Percentiles rank a stretch among this genome's conserved stretches.
phyloP scores from a whole-genome alignment of 30 jellyfish, hydroid and myxozoan genomes.

The Sanderia malayensis region DNA sequence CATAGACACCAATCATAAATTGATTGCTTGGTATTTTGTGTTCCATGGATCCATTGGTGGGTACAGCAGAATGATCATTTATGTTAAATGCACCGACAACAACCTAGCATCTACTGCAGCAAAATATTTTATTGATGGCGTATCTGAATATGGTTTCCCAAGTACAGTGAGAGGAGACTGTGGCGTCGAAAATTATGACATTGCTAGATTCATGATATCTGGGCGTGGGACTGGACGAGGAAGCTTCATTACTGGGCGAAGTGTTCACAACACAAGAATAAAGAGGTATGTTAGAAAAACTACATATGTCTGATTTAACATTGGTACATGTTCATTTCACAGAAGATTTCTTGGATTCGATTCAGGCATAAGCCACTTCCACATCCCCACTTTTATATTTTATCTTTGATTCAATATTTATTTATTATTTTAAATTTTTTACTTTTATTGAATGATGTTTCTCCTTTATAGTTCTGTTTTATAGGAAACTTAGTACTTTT shows the following conservation, averaged over 20 bases:
- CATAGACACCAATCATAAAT: neutral
- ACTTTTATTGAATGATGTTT: no score
- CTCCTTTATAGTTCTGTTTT: no score
- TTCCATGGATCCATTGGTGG: constrained; percentile 53
- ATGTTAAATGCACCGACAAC: constrained; percentile 5
- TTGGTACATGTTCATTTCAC: no score
- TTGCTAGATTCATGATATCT: constrained; percentile 33
- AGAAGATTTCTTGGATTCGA: no score
- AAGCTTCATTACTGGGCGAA: constrained; percentile 43
- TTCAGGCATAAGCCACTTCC: no score
- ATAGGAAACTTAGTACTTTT: no score
- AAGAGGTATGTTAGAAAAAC: no score
- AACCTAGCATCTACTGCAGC: constrained; percentile 45
- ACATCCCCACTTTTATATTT: no score
- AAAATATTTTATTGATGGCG: constrained; percentile 30
- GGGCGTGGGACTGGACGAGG: constrained; percentile 34
- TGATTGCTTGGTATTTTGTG: constrained; percentile 39
- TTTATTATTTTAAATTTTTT: no score
- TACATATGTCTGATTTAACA: no score
- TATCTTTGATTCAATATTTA: no score
- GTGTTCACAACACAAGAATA: constrained; percentile 48
- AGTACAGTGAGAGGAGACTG: constrained; percentile 42
- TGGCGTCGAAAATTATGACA: constrained; percentile 48
- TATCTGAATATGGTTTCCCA: constrained; percentile 25
- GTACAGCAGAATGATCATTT: constrained; percentile 13